Evolutionary conservation across 2,888 invertebrate genomes (phyloP).

Genomic region (Hydroisotoma schaefferi): DNA sequence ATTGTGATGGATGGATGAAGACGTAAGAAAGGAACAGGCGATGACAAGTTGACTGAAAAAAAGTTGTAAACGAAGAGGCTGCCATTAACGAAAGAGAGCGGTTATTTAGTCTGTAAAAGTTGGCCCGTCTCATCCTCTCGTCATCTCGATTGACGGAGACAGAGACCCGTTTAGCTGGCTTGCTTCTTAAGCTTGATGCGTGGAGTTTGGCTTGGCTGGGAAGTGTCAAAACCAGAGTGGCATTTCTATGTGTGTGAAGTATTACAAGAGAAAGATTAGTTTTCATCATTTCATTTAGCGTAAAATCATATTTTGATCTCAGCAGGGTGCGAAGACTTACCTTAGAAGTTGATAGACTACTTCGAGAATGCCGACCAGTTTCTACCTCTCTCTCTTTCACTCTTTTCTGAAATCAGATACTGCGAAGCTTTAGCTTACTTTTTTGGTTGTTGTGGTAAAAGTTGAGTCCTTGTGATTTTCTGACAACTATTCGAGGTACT

Average conservation of each 20-base stretch:
- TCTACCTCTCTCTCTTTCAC: background rate
- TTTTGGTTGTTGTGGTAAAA: too few species aligned
- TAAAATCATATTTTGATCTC: slow-evolving; percentile 47
- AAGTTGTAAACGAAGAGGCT: too few species aligned
- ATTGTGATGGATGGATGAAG: slow-evolving; percentile 14
- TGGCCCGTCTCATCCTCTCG: too few species aligned
- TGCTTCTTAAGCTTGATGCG: background rate
- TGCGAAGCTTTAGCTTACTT: too few species aligned
- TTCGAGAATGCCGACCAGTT: slow-evolving; percentile 28
- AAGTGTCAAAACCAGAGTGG: slow-evolving; percentile 8
- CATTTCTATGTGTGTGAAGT: background rate
- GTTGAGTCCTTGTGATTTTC: too few species aligned
- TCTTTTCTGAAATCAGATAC: too few species aligned
- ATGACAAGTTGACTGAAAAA: slow-evolving; percentile 46
- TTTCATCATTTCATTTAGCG: slow-evolving; percentile 48
- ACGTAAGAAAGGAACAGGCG: slow-evolving; percentile 35
- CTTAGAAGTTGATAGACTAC: slow-evolving; percentile 45
- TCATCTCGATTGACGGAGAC: too few species aligned
- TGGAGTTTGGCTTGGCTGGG: background rate
- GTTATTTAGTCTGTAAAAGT: too few species aligned
- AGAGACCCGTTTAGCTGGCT: background rate
- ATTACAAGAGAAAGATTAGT: slow-evolving; percentile 44
- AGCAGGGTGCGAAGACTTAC: slow-evolving; percentile 39
- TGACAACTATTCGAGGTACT: too few species aligned
- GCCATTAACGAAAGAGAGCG: too few species aligned